phyloP scores from a whole-genome alignment of 2,888 invertebrate genomes.

The Drosophila macrothrix region DNA sequence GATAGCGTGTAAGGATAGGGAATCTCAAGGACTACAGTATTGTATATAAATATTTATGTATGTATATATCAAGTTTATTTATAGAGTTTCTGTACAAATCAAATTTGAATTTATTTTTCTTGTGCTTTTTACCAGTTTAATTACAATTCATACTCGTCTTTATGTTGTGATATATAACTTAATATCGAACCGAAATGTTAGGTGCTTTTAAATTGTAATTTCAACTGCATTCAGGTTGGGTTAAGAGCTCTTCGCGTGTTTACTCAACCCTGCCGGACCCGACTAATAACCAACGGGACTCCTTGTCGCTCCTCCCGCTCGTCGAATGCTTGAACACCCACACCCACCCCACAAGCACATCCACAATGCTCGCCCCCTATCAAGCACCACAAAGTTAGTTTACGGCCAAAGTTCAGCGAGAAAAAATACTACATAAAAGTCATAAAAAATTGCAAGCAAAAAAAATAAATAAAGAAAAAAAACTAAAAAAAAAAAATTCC shows the following conservation, averaged over 20 bases:
- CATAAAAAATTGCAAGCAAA: conserved; percentile 40
- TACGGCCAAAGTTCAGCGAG: conserved; percentile 71
- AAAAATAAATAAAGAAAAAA: conserved; percentile 25
- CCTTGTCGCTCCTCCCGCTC: conserved; percentile 8
- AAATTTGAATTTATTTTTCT: not conserved
- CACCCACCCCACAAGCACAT: not conserved
- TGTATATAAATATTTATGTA: not conserved
- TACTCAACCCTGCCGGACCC: conserved; percentile 52
- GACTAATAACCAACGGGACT: conserved; percentile 68
- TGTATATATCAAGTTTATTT: not conserved
- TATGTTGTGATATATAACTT: not conserved
- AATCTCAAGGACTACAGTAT: not conserved
- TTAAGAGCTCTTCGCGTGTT: conserved; percentile 43
- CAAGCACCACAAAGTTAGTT: conserved; percentile 75
- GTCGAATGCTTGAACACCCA: conserved; percentile 6
- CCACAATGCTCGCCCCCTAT: conserved; percentile 43
- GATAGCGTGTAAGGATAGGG: not conserved
- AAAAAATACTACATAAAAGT: conserved; percentile 59
- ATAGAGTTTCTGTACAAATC: not conserved
- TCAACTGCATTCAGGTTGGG: conserved; percentile 28
- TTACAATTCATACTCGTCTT: not conserved
- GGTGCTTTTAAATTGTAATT: conserved; percentile 35
- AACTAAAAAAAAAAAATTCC: conserved; percentile 53
- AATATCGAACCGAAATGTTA: conserved; percentile 11
- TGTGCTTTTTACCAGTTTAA: not conserved